These are phyloP conservation scores for Heliconius hortense DNA, from an alignment of 2,888 invertebrate species.

Conservation along the genomic window DNA sequence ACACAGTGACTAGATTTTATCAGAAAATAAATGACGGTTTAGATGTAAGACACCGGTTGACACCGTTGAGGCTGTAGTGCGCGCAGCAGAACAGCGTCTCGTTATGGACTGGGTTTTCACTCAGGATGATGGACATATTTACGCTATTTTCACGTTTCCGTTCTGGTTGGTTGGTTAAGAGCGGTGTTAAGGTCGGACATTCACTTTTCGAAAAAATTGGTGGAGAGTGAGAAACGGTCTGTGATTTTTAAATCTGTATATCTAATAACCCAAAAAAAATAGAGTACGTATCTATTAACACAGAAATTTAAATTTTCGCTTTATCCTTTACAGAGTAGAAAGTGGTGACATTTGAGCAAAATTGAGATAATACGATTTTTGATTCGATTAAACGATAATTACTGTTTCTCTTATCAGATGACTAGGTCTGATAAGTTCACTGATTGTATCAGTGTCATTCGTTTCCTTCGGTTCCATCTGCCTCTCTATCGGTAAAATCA, in stretches of 20 bases:
- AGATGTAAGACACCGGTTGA: too few species aligned
- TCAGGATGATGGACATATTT: too few species aligned
- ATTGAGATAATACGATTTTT: background rate
- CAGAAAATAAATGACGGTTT: too few species aligned
- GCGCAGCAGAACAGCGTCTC: too few species aligned
- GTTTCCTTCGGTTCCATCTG: slow-evolving; percentile 16
- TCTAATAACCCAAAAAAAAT: background rate
- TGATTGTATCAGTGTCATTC: slow-evolving; percentile 11
- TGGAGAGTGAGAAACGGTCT: background rate
- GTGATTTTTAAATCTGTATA: background rate
- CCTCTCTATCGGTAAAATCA: slow-evolving; percentile 16
- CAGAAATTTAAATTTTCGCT: background rate
- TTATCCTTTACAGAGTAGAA: background rate
- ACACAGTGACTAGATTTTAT: too few species aligned
- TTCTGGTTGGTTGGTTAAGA: background rate
- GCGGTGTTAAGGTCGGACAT: background rate
- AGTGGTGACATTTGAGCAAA: background rate
- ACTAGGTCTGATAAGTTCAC: slow-evolving; percentile 1
- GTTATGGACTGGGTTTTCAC: too few species aligned
- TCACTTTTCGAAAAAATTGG: background rate
- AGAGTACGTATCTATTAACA: background rate
- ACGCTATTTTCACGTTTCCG: too few species aligned
- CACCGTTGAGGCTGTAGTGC: too few species aligned
- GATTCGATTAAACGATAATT: slow-evolving; percentile 9
- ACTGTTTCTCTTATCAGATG: background rate